Conservation (phyloP, 1,140 invertebrate genomes). For the Sminthurinus signatus region DNA sequence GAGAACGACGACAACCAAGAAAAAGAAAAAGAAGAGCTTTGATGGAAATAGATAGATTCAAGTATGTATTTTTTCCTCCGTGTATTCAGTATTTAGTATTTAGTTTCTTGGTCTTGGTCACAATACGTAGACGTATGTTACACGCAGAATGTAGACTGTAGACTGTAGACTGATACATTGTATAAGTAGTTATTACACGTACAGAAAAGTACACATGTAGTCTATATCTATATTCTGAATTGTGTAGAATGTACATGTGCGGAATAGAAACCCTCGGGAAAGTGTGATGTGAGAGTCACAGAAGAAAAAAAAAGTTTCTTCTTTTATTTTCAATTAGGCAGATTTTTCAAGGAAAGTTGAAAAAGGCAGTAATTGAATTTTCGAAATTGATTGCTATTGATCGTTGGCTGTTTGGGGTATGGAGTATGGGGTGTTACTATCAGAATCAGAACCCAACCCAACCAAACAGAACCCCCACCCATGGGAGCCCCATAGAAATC, state of each 20-base stretch:
- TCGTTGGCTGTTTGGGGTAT: no score
- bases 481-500: slow-evolving; percentile 22
- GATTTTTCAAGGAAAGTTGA: slow-evolving; percentile 36
- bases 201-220: no score
- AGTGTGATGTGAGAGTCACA: slow-evolving; percentile 21
- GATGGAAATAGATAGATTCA: background rate
- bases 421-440: slow-evolving; percentile 26
- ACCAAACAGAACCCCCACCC: slow-evolving; percentile 16
- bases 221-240: no score
- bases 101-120: no score
- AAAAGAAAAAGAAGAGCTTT: background rate
- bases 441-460: slow-evolving; percentile 13
- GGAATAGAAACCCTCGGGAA: background rate
- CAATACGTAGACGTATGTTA: no score
- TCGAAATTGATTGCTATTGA: slow-evolving; percentile 33
- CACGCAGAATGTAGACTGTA: no score
- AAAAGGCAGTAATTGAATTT: slow-evolving; percentile 34
- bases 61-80: no score
- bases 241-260: no score
- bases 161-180: no score
- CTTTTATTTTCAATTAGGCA: slow-evolving; percentile 37
- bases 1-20: background rate
- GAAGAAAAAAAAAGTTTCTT: slow-evolving; percentile 33
- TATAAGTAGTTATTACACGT: no score
- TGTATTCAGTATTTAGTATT: no score